Conservation (phyloP, 2,888 invertebrate genomes). For the Apotomis turbidana region DNA sequence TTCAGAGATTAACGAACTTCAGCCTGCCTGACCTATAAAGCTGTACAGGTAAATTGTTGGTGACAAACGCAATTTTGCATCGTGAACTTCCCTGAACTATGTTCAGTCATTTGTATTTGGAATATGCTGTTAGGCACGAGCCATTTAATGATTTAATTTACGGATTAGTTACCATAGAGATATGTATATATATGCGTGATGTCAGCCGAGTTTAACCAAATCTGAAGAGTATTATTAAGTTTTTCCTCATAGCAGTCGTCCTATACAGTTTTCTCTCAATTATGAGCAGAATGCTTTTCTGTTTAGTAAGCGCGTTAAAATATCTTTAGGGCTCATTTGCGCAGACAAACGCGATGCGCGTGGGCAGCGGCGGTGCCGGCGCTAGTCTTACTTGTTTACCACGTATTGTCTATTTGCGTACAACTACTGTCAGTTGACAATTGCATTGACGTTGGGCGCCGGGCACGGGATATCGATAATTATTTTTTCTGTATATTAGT, state of each 20-base stretch:
- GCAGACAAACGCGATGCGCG: slow-evolving; percentile 56
- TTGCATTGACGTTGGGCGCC: slow-evolving; percentile 55
- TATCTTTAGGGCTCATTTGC: slow-evolving; percentile 59
- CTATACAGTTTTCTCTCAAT: slow-evolving; percentile 22
- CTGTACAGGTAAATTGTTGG: slow-evolving; percentile 43
- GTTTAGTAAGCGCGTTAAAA: slow-evolving; percentile 48
- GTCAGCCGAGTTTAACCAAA: no score
- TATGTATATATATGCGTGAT: no score
- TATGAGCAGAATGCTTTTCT: slow-evolving; percentile 36
- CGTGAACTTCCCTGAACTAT: not conserved
- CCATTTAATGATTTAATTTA: no score
- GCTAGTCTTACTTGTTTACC: slow-evolving; percentile 75
- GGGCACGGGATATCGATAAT: slow-evolving; percentile 48
- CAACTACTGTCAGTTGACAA: slow-evolving; percentile 63
- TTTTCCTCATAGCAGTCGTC: not conserved
- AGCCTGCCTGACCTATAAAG: slow-evolving; percentile 79
- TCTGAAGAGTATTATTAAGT: not conserved
- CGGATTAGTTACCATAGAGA: no score
- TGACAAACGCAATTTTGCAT: slow-evolving; percentile 9
- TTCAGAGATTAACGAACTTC: slow-evolving; percentile 82
- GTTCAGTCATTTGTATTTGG: no score
- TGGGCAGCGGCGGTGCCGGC: slow-evolving; percentile 54
- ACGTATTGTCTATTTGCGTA: slow-evolving; percentile 68
- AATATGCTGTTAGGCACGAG: no score
- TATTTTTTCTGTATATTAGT: not conserved